A percentile compares a stretch with the other conserved stretches of the same genome.
Evolutionary conservation across 1,140 invertebrate species (phyloP).

Genomic region (Scaptomyza graminum): DNA sequence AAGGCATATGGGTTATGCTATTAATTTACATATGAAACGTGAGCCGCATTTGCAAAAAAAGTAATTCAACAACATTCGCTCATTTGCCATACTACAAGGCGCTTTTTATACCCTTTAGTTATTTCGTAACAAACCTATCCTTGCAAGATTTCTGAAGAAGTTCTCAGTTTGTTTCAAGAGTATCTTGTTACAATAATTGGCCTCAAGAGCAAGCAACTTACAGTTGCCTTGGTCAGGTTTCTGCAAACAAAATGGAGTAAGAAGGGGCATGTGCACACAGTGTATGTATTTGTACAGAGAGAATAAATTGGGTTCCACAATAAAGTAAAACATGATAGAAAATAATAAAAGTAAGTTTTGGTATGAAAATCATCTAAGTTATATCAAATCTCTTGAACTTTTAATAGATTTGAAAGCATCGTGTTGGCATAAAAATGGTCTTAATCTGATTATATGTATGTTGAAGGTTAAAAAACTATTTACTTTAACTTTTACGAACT

Average conservation of each 20-base stretch:
- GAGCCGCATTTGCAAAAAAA: conserved; percentile 51
- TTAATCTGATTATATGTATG: no score
- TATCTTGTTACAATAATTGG: conserved; percentile 1
- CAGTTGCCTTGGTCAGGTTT: background rate
- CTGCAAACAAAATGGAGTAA: background rate
- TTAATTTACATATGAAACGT: conserved; percentile 71
- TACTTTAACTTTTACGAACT: no score
- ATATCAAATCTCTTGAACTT: no score
- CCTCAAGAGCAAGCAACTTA: background rate
- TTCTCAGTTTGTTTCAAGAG: background rate
- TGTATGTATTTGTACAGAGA: no score
- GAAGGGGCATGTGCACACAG: no score
- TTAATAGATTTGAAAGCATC: no score
- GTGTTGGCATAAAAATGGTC: no score
- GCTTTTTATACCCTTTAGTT: conserved; percentile 2
- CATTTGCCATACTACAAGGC: background rate
- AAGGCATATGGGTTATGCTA: conserved; percentile 15
- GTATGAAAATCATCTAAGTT: no score
- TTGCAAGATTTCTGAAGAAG: conserved; percentile 1
- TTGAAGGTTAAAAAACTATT: no score
- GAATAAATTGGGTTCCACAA: no score
- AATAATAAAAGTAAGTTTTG: no score
- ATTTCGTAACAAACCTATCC: background rate
- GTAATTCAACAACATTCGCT: background rate
- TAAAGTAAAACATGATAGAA: no score